Conservation (phyloP, 2,797 vertebrate species). For the Intellagama lesueurii region DNA sequence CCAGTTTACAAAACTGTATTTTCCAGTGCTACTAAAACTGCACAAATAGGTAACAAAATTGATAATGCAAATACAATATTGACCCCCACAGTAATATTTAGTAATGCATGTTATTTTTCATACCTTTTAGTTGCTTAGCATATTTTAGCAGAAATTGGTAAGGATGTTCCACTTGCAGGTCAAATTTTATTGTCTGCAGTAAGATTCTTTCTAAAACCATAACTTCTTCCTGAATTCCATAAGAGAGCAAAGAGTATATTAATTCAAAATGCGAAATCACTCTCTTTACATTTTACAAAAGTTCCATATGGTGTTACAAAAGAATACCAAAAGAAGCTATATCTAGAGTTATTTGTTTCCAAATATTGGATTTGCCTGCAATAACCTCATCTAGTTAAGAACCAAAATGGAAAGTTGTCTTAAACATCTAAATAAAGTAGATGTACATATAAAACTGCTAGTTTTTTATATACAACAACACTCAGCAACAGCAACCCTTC, state of each 20-base stretch:
- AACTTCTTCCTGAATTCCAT: slow-evolving; percentile 89
- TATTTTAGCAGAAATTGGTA: slow-evolving; percentile 97
- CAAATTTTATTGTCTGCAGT: slow-evolving; percentile 98
- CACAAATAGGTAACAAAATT: not conserved
- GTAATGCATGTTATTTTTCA: not conserved
- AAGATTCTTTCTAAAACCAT: slow-evolving; percentile 98
- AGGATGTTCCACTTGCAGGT: slow-evolving; percentile 96
- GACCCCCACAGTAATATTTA: not conserved
- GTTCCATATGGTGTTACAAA: not conserved
- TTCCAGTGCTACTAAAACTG: not conserved
- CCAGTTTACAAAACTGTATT: not conserved
- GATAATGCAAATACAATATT: not conserved
- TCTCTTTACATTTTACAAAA: not conserved
- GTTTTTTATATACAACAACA: not conserved
- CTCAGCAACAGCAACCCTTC: not conserved
- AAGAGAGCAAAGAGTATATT: slow-evolving; percentile 37
- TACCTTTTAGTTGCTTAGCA: slow-evolving; percentile 98
- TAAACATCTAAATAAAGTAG: not conserved
- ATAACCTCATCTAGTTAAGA: not conserved
- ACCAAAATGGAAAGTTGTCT: not conserved
- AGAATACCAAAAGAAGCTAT: not conserved
- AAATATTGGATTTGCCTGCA: not conserved
- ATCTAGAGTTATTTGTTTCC: not conserved
- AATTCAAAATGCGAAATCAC: not conserved
- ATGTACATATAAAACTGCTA: not conserved